These are phyloP conservation scores for Mugil cephalus DNA, from an alignment of 2,113 vertebrate species.

Conservation along the genomic window DNA sequence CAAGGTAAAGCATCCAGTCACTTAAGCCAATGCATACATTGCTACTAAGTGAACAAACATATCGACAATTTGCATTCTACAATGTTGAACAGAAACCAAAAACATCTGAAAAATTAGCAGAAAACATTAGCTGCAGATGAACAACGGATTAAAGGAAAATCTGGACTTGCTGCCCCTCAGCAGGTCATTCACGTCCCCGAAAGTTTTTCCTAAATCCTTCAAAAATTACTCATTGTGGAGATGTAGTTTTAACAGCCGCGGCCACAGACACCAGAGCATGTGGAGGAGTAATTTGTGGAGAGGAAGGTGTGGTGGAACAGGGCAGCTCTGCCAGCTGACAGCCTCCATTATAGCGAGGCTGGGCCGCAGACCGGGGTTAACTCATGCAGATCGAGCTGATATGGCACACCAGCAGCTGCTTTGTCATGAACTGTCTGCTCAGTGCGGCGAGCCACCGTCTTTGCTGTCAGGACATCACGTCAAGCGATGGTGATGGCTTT, in stretches of 20 bases:
- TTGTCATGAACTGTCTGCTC: constrained; percentile 30
- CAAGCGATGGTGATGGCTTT: no score
- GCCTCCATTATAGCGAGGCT: constrained; percentile 39
- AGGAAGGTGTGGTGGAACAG: constrained; percentile 2
- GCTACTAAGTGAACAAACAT: no score
- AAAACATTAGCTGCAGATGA: no score
- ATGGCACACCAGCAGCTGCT: constrained; percentile 39
- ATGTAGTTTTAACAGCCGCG: background rate
- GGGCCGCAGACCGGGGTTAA: constrained; percentile 37
- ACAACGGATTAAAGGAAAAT: no score
- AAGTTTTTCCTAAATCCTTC: background rate
- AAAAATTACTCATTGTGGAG: background rate
- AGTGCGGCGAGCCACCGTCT: background rate
- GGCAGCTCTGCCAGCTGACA: constrained; percentile 52
- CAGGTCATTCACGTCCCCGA: background rate
- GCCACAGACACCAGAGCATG: constrained; percentile 1
- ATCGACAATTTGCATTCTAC: no score
- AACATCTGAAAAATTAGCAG: no score
- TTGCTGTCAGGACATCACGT: background rate
- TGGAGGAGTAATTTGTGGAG: background rate
- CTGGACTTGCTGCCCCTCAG: background rate
- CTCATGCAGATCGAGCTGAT: constrained; percentile 59
- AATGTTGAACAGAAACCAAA: no score
- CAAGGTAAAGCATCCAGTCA: no score
- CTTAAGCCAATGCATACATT: no score